A percentile compares a stretch with the other conserved stretches of the same genome.
These are phyloP conservation scores for Chloroclystis v-ata DNA, from an alignment of 2,888 invertebrate species.

Conservation along the genomic window DNA sequence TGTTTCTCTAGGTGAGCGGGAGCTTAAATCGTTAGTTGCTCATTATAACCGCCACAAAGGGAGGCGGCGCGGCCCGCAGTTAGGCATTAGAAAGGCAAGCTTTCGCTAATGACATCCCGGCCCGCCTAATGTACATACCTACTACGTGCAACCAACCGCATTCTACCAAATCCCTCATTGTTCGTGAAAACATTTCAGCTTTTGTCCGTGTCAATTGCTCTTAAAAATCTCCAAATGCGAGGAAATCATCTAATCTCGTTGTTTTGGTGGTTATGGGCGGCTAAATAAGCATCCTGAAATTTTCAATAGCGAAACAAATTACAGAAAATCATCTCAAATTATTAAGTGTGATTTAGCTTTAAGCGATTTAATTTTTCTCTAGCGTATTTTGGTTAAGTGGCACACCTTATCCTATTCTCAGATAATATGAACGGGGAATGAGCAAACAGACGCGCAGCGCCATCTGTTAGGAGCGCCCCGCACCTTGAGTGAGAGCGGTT, in stretches of 20 bases:
- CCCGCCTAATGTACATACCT: slow-evolving; percentile 40
- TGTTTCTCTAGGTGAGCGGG: slow-evolving; percentile 44
- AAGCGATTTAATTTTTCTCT: too few species aligned
- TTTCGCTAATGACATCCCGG: slow-evolving; percentile 72
- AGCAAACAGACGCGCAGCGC: slow-evolving; percentile 39
- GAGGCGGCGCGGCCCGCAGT: slow-evolving; percentile 64
- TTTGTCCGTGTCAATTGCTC: slow-evolving; percentile 20
- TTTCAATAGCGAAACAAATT: too few species aligned
- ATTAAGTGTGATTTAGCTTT: too few species aligned
- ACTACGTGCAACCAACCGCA: slow-evolving; percentile 43
- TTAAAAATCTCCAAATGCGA: slow-evolving; percentile 14
- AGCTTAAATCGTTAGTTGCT: slow-evolving; percentile 69
- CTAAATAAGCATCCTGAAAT: not conserved
- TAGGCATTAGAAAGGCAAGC: slow-evolving; percentile 75
- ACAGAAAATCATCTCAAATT: too few species aligned
- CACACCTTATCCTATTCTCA: too few species aligned
- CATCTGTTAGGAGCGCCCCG: slow-evolving; percentile 42
- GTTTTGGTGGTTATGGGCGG: too few species aligned
- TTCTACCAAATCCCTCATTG: slow-evolving; percentile 68
- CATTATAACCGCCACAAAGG: slow-evolving; percentile 70
- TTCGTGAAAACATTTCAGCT: slow-evolving; percentile 38
- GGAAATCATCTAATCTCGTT: too few species aligned
- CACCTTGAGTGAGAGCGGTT: slow-evolving; percentile 27
- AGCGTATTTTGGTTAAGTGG: too few species aligned
- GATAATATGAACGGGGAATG: not conserved